These are phyloP conservation scores for Apodemia duryi DNA, from an alignment of 2,888 invertebrate species.

Conservation along the genomic window DNA sequence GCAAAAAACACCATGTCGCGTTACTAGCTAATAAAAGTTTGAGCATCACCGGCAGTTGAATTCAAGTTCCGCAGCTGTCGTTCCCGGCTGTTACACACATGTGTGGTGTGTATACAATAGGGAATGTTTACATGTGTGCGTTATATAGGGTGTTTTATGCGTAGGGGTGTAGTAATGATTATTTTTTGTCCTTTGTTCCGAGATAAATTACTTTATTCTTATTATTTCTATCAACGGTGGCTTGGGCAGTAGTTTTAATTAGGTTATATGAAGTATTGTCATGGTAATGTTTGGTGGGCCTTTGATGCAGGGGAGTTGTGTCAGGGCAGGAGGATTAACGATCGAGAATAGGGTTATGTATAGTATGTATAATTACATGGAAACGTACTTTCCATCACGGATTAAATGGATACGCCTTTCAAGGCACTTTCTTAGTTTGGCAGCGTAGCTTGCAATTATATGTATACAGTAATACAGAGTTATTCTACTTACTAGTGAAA, in stretches of 20 bases:
- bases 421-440: too few species aligned
- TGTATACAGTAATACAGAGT: too few species aligned
- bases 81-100: constrained; percentile 47
- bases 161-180: constrained; percentile 39
- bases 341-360: not conserved
- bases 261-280: constrained; percentile 13
- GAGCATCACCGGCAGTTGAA: constrained; percentile 51
- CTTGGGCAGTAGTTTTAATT: constrained; percentile 21
- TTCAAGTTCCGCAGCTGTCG: constrained; percentile 75
- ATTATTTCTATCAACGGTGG: constrained; percentile 27
- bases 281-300: constrained; percentile 11
- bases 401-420: too few species aligned
- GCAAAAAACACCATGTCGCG: constrained; percentile 14
- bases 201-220: constrained; percentile 39
- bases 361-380: too few species aligned
- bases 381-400: too few species aligned
- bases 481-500: too few species aligned
- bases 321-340: not conserved
- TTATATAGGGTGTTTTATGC: constrained; percentile 34
- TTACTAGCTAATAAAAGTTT: constrained; percentile 53
- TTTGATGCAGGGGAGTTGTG: not conserved
- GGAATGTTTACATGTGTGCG: constrained; percentile 33
- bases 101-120: constrained; percentile 34
- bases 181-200: constrained; percentile 37
- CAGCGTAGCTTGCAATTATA: too few species aligned